Evolutionary conservation across 2,113 vertebrate genomes (phyloP).

Genomic region (Pitta sordida): DNA sequence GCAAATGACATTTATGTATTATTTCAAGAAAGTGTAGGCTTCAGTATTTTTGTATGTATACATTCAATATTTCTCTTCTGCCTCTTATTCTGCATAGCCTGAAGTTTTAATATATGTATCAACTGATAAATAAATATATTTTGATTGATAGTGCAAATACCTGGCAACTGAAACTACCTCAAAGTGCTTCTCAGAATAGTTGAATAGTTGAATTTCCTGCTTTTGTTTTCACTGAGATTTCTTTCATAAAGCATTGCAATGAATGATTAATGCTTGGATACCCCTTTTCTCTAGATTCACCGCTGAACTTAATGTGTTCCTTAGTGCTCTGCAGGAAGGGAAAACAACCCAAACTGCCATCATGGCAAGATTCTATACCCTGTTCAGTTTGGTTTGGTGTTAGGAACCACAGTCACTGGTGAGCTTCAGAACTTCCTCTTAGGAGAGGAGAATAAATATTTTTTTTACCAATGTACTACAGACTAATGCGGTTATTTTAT

Average conservation of each 20-base stretch:
- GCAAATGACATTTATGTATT: conserved; percentile 44
- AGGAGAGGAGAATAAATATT: background rate
- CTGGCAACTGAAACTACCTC: background rate
- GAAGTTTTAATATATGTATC: conserved; percentile 43
- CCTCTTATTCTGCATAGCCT: conserved; percentile 12
- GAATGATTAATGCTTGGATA: conserved; percentile 12
- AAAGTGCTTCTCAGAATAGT: conserved; percentile 9
- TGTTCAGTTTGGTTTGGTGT: background rate
- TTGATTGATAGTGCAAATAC: conserved; percentile 50
- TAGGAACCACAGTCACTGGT: background rate
- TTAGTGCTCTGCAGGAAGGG: background rate
- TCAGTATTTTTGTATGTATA: conserved; percentile 33
- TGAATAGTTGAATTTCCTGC: conserved; percentile 8
- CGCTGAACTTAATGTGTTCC: background rate
- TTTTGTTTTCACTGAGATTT: conserved; percentile 4
- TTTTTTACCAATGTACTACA: background rate
- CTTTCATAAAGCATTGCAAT: background rate
- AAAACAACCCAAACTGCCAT: background rate
- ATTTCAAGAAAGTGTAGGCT: conserved; percentile 30
- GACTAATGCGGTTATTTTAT: background rate
- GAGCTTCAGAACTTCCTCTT: background rate
- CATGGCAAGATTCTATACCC: background rate
- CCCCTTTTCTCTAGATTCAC: background rate
- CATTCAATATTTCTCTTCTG: conserved; percentile 47
- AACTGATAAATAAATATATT: conserved; percentile 40